Evolutionary conservation across 2,797 vertebrate species (phyloP).

Genomic region (Sebastes iracundus): DNA sequence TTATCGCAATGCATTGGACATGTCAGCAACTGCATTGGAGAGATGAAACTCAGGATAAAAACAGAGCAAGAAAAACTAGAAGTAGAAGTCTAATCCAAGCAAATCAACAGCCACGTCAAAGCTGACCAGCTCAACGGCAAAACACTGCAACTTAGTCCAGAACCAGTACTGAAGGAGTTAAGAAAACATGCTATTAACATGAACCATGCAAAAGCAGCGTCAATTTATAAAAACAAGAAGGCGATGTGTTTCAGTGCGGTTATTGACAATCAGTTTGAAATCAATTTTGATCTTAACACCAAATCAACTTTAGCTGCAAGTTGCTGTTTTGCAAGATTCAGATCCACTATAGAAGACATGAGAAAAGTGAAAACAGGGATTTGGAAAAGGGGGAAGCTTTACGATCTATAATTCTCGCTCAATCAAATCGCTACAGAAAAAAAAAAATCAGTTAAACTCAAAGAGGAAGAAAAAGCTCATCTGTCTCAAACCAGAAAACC

Average conservation of each 20-base stretch:
- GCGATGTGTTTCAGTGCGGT: background rate
- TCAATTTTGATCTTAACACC: slow-evolving; percentile 24
- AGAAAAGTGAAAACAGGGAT: slow-evolving; percentile 61
- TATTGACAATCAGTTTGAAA: slow-evolving; percentile 16
- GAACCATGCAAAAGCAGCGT: slow-evolving; percentile 86
- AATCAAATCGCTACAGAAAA: slow-evolving; percentile 68
- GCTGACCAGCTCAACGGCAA: slow-evolving; percentile 67
- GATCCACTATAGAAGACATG: slow-evolving; percentile 66
- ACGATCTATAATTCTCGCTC: slow-evolving; percentile 53
- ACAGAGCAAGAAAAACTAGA: slow-evolving; percentile 77
- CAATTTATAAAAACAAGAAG: slow-evolving; percentile 16
- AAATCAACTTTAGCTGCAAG: slow-evolving; percentile 37
- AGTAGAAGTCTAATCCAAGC: slow-evolving; percentile 77
- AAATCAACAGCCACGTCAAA: slow-evolving; percentile 75
- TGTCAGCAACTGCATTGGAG: slow-evolving; percentile 85
- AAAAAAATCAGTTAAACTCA: slow-evolving; percentile 56
- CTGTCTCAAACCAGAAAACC: slow-evolving; percentile 75
- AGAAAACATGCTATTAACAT: slow-evolving; percentile 83
- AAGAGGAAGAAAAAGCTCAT: slow-evolving; percentile 57
- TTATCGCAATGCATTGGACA: slow-evolving; percentile 86
- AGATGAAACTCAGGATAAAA: slow-evolving; percentile 80
- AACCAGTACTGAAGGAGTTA: slow-evolving; percentile 76
- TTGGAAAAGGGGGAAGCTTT: slow-evolving; percentile 71
- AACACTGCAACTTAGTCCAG: slow-evolving; percentile 73
- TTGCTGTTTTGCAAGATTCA: slow-evolving; percentile 84